A percentile compares a stretch with the other conserved stretches of the same genome.
Conservation (phyloP, 2,888 invertebrate species). For the Heliconius ethilla region DNA sequence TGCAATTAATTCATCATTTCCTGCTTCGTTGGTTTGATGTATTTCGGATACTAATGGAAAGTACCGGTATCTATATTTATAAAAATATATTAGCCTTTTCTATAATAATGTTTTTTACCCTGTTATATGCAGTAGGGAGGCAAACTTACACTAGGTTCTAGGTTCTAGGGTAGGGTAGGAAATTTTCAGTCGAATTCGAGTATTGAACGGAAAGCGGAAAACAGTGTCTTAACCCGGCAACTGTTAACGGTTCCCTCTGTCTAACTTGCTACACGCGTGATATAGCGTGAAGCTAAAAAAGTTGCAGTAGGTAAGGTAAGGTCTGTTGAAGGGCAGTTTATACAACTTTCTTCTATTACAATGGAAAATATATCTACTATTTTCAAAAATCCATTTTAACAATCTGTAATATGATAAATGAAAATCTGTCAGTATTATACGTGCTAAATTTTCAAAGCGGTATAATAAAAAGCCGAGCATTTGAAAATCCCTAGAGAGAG, state of each 20-base stretch:
- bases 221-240: no score
- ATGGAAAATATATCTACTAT: not conserved
- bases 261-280: no score
- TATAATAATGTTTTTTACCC: not conserved
- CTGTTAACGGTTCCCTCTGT: no score
- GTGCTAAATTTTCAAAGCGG: constrained; percentile 6
- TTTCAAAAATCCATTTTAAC: not conserved
- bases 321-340: no score
- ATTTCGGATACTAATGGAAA: constrained; percentile 28
- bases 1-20: constrained; percentile 55
- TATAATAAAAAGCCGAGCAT: not conserved
- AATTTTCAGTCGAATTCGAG: no score
- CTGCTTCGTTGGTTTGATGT: constrained; percentile 50
- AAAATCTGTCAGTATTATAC: constrained; percentile 15
- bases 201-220: no score
- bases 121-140: no score
- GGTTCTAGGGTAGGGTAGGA: no score
- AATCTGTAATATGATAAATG: constrained; percentile 15
- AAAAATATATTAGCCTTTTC: not conserved
- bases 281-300: no score
- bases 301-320: no score
- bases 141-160: no score
- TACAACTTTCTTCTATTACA: no score
- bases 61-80: not conserved
- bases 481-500: not conserved